These are phyloP conservation scores for Tetheella fluctuosa DNA, from an alignment of 2,888 invertebrate species.

Conservation along the genomic window DNA sequence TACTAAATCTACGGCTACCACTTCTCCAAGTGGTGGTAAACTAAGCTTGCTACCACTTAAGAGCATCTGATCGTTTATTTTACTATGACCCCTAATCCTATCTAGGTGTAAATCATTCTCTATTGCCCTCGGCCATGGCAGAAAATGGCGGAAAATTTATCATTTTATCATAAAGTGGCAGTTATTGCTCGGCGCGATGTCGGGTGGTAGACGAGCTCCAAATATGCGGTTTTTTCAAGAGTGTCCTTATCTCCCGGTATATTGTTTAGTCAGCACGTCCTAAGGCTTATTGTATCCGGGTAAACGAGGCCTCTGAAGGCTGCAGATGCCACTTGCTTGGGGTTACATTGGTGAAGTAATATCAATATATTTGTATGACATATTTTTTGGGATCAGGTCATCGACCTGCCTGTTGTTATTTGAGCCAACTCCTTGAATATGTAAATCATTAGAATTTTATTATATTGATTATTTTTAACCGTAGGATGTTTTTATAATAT, in stretches of 20 bases:
- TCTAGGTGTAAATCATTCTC: slow-evolving; percentile 10
- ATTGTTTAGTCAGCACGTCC: slow-evolving; percentile 52
- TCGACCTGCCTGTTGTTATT: background rate
- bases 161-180: slow-evolving; percentile 28
- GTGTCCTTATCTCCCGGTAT: slow-evolving; percentile 38
- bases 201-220: slow-evolving; percentile 27
- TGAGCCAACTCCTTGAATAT: background rate
- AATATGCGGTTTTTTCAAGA: slow-evolving; percentile 44
- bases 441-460: background rate
- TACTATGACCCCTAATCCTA: background rate
- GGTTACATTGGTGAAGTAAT: background rate
- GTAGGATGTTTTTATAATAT: background rate
- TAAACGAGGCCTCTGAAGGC: background rate
- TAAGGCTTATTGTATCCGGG: slow-evolving; percentile 43
- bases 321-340: slow-evolving; percentile 2
- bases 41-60: background rate
- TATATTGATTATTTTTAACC: background rate
- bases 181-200: slow-evolving; percentile 27
- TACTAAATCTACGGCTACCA: background rate
- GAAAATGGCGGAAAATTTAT: slow-evolving; percentile 23
- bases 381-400: background rate
- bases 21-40: background rate
- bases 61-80: background rate
- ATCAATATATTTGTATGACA: background rate
- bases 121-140: slow-evolving; percentile 8